Evolutionary conservation across 2,113 vertebrate genomes (phyloP), one percentile per base, ranked within the genome.

Genomic region (Chaetura pelagica): DNA sequence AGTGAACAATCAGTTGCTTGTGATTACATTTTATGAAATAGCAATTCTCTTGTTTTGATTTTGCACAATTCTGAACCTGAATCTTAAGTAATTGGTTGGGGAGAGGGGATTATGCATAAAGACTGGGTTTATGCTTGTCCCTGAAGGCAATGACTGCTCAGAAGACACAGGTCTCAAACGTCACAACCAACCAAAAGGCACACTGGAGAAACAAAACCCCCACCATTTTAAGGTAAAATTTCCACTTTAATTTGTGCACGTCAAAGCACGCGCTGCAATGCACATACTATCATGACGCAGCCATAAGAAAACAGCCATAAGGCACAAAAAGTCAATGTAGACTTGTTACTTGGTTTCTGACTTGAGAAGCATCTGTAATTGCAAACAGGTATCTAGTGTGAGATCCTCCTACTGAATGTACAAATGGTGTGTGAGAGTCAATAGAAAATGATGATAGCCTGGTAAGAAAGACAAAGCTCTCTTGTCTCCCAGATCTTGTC

Each of bases 11-110:
- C 93, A 94, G 84, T 15, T 42, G 72, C 55, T 59, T 72, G 64
- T 92, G 85, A 96, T 87, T 95, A 88, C 73, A 64, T 90, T 92
- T 95, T 87, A 95, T 75, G 73, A 94, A 94, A 84, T 16, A 87
- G 64, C 64, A 90, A 87, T 93, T 96, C 68, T 92, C 94, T 81
- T 92, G 85, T 90, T 96, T 90, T 92, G 75, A 72, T 93, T 92
- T 84, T 61, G 30, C 44, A 78, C 57, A 84, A 57, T 95, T 94
- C 87, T 90, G 40, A 94, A 87, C 68, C 64, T 42, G 68, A 75
- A 89, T 84, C 32, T 72, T 72, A 61, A 91, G 48, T 77, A 96
- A 90, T 67, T 55, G 86, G 32, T 32, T 61, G 63, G 20, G 30
- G 79, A 94, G 61, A 90, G 12, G 52, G 63, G 19, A 78, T 71